phyloP scores from a whole-genome alignment of 2,113 vertebrate species.

The Cyanoramphus novaezelandiae region DNA sequence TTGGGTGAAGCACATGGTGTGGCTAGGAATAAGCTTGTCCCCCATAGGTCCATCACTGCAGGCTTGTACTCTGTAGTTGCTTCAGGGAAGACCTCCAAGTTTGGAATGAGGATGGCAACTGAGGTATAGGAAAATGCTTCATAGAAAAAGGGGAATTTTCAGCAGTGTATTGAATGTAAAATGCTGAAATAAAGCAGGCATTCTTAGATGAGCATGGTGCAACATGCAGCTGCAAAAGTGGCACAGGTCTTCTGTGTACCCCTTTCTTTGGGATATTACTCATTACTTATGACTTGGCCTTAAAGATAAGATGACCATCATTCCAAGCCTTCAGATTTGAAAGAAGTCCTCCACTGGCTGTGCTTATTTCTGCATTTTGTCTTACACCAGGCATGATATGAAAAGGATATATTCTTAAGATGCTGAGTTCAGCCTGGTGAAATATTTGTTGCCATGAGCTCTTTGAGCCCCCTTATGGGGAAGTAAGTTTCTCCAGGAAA shows the following conservation, averaged over 20 bases:
- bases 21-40: not conserved
- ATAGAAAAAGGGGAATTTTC: not conserved
- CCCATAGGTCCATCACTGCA: not conserved
- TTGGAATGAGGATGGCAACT: not conserved
- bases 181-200: not conserved
- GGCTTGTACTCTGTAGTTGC: not conserved
- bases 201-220: not conserved
- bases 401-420: not conserved
- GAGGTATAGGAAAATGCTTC: not conserved
- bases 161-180: not conserved
- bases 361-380: not conserved
- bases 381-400: not conserved
- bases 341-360: not conserved
- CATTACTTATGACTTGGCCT: not conserved
- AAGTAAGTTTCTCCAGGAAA: not conserved
- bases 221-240: not conserved
- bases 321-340: not conserved
- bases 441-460: not conserved
- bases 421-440: not conserved
- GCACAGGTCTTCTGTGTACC: not conserved
- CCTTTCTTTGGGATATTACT: not conserved
- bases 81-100: not conserved
- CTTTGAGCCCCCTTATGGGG: not conserved
- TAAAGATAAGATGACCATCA: not conserved
- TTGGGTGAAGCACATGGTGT: not conserved